Base-by-base conservation (phyloP, 2,797 vertebrate genomes). In the Tamandua tetradactyla region DNA sequence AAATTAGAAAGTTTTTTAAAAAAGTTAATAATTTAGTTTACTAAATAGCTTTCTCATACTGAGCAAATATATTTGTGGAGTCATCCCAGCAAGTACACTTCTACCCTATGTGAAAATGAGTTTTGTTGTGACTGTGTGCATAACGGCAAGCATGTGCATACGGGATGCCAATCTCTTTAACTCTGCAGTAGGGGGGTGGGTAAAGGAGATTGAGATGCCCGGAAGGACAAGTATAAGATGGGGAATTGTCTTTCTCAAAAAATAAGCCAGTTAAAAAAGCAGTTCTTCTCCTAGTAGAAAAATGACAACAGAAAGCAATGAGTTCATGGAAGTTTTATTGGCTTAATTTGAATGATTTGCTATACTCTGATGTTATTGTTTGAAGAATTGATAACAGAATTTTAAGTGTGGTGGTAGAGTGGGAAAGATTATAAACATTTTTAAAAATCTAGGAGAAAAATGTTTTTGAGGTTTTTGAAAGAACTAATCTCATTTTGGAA, bases 391-490 rank as follows among this genome's bases (percentile, higher is more conserved):
- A 86, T 93, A 76, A n/a, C n/a, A 47, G 30, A 62, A 22, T 95
- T 92, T 86, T 57, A 37, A 66, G 2, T 87, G 15, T 22, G 40
- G 12, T 88, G 40, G 27, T 93, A 42, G 35, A 92, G 84, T 71
- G 64, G n/a, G 80, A 81, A 82, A 35, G 15, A 62, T 92, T 22
- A 64, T 71, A 72, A 47, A 55, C 18, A 69, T 68, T 64, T 89
- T 92, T 64, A 76, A 81, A 13, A 94, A 49, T 90, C 89, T 87
- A 25, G 62, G 42, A 92, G 82, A 12, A 23, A 72, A 81, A 52
- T 75, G 11, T 17, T 95, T 90, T 79, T 79, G 85, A 59, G 10
- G 23, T 68, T 83, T 89, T 93, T 84, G 23, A 75, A 93, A 61
- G 52, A 89, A 49, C 17, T 8, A 68, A 2, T 71, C 25, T 89